Base-by-base conservation (phyloP, 2,888 invertebrate genomes). In the Tiphia femorata region DNA sequence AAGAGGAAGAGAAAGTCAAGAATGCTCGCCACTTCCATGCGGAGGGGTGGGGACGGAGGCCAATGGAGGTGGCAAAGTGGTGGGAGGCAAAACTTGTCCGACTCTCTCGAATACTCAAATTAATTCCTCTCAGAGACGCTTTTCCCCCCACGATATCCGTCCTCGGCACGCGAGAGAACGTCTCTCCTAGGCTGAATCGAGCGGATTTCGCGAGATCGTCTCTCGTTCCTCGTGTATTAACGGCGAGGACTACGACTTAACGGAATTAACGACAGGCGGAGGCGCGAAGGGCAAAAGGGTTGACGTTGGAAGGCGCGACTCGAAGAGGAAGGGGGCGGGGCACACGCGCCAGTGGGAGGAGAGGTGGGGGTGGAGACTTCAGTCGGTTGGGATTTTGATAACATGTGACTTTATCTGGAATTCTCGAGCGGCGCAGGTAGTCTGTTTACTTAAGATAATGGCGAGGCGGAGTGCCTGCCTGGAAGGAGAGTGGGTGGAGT, bases 401-500 rank as follows among this genome's bases (percentile, higher is more conserved):
- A 77, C 76, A 73, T 73, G 76, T 76, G 79, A 78, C 79, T 78
- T 78, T 80, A 80, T 80, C 80, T 78, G 64, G 73, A 71, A 73
- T 70, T 75, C 69, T 63, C 70, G 67, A 58, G 69, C 71, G 72
- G 72, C 12, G 67, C 75, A 74, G 75, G 78, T 76, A 78, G 79
- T 75, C 80, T 80, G 80, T 79, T 80, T 79, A 80, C 78, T 77
- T 70, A 77, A 80, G 80, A 80, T 80, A 80, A 80, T 80, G 72
- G 76, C 63, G 63, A 72, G 65, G 72, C 64, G 61, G 63, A 62
- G 67, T 60, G 60, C 64, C 64, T 58, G 68, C 57, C 64, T 62
- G 47, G 62, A 62, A 64, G 52, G 46, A 42, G 41, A n/a, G 44
- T 20, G 23, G 30, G 46, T n/a, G n/a, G n/a, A 29, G 20, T 30